Percentiles rank a stretch among this genome's conserved stretches.
phyloP scores from a whole-genome alignment of 2,888 invertebrate genomes.

The Meta bourneti region DNA sequence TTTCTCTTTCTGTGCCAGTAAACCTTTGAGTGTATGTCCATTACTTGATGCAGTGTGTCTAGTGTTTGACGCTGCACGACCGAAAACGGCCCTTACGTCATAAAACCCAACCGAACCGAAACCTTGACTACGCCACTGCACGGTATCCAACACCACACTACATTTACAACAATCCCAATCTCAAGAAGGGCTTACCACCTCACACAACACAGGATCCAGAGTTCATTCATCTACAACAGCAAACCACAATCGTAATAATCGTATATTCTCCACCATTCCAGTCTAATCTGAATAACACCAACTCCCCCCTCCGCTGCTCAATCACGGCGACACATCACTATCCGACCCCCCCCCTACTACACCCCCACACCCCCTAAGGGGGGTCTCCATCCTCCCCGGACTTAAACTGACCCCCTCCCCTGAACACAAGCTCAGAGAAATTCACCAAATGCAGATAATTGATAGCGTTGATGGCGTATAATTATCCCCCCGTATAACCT shows the following conservation, averaged over 20 bases:
- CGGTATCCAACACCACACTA: neutral
- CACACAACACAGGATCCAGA: neutral
- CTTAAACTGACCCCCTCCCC: constrained; percentile 34
- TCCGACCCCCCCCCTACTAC: constrained; percentile 31
- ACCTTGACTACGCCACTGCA: no score
- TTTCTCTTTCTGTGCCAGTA: no score
- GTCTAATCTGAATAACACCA: constrained; percentile 57
- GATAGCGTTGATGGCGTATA: constrained; percentile 75
- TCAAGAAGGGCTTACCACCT: neutral
- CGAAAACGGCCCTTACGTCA: no score
- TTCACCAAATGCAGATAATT: constrained; percentile 69
- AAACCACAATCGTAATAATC: neutral
- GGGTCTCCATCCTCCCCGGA: constrained; percentile 18
- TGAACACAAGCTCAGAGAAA: constrained; percentile 49
- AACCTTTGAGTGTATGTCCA: no score
- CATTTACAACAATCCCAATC: neutral
- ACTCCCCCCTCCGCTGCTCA: constrained; percentile 62
- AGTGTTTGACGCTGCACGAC: no score
- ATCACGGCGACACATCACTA: constrained; percentile 69
- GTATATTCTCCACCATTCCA: constrained; percentile 8
- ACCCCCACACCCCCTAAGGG: constrained; percentile 17
- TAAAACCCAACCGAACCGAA: no score
- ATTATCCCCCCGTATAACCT: constrained; percentile 64
- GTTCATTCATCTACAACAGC: neutral
- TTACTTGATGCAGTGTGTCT: no score